These are phyloP conservation scores for Caenorhabditis brenneri DNA, from an alignment of 1,140 invertebrate genomes.

Conservation along the genomic window DNA sequence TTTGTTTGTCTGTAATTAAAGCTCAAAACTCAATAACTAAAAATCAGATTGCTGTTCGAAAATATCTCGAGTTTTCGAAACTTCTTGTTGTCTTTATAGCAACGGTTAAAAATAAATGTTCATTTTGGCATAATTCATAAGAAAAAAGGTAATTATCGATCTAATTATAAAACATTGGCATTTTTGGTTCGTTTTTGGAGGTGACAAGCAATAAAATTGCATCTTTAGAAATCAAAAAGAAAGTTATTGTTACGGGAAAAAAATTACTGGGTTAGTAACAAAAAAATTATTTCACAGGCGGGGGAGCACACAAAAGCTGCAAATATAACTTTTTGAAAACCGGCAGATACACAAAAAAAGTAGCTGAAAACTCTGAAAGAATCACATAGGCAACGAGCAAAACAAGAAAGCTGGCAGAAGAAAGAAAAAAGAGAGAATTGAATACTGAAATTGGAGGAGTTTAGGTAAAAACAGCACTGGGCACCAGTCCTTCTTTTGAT, in stretches of 20 bases:
- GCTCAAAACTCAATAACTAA: no score
- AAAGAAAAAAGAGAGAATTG: no score
- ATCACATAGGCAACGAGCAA: slow-evolving; percentile 33
- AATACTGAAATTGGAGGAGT: no score
- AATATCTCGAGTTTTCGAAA: no score
- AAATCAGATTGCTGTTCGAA: no score
- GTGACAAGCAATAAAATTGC: slow-evolving; percentile 23
- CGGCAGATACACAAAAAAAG: slow-evolving; percentile 3
- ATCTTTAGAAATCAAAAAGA: no score
- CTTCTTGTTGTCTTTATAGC: no score
- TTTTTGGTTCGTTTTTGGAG: background rate
- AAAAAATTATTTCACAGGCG: slow-evolving; percentile 19
- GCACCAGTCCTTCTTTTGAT: slow-evolving; percentile 68
- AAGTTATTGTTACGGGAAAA: no score
- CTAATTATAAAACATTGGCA: slow-evolving; percentile 8
- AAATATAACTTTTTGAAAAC: slow-evolving; percentile 2
- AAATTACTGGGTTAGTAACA: slow-evolving; percentile 11
- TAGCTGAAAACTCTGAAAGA: slow-evolving; percentile 4
- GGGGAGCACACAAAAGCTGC: background rate
- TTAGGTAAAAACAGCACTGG: slow-evolving; percentile 67
- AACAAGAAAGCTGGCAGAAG: background rate
- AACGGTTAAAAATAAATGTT: background rate
- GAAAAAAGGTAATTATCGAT: background rate
- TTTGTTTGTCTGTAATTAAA: background rate
- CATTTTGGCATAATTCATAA: background rate